Percentiles rank a stretch among this genome's conserved stretches.
phyloP scores from a whole-genome alignment of 2,113 vertebrate species.

The Oreotrochilus melanogaster region DNA sequence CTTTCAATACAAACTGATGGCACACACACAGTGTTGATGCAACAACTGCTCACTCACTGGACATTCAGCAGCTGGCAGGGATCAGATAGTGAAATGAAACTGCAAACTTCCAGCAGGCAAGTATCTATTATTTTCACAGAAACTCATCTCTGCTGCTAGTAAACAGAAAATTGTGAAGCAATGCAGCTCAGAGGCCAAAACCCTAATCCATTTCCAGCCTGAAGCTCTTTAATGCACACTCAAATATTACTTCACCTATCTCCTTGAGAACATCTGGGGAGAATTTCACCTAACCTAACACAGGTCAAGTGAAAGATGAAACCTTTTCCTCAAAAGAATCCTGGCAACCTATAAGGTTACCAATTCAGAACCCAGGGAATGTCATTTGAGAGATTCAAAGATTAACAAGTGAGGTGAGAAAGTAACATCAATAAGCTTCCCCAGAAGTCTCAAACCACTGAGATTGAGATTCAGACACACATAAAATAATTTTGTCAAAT shows the following conservation, averaged over 20 bases:
- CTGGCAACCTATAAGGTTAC: neutral
- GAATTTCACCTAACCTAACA: neutral
- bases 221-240: neutral
- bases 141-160: neutral
- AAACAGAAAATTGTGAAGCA: neutral
- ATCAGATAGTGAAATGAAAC: neutral
- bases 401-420: neutral
- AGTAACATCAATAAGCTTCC: rapidly evolving
- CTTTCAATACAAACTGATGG: neutral
- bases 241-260: neutral
- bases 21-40: neutral
- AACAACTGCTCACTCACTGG: neutral
- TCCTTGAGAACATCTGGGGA: neutral
- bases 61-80: neutral
- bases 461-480: neutral
- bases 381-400: neutral
- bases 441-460: neutral
- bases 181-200: neutral
- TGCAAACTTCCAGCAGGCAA: neutral
- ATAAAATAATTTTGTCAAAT: neutral
- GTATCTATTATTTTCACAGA: neutral
- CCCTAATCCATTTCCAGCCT: neutral
- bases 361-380: neutral
- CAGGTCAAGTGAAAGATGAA: neutral
- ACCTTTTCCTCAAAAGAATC: neutral